These are phyloP conservation scores for Cerastis leucographa DNA, from an alignment of 2,888 invertebrate species.

Conservation along the genomic window DNA sequence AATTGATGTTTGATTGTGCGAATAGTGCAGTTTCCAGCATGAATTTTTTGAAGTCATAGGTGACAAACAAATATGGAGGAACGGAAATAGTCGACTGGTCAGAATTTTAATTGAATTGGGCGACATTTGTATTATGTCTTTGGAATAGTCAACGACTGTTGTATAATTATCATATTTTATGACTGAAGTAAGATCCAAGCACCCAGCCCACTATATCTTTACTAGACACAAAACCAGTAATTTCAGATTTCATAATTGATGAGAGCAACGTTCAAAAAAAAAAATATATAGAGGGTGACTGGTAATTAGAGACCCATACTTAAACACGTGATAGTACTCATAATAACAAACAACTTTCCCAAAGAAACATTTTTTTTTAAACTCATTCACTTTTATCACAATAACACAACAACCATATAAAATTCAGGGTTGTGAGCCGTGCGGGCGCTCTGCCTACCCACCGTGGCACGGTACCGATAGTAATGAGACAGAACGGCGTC, in stretches of 20 bases:
- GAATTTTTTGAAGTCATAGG: neutral
- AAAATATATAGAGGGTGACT: too few species aligned
- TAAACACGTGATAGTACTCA: too few species aligned
- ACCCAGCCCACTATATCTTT: neutral
- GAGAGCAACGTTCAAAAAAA: neutral
- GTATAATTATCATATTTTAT: neutral
- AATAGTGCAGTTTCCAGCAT: constrained; percentile 15
- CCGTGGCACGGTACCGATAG: too few species aligned
- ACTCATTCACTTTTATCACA: too few species aligned
- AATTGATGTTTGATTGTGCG: constrained; percentile 59
- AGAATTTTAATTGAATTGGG: neutral
- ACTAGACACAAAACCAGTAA: neutral
- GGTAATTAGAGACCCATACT: too few species aligned
- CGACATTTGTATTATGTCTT: neutral
- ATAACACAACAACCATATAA: too few species aligned
- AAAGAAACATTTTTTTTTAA: too few species aligned
- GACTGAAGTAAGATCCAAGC: neutral
- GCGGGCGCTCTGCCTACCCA: too few species aligned
- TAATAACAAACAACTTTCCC: too few species aligned
- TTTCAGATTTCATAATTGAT: neutral
- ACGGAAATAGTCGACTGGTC: neutral
- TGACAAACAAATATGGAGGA: neutral
- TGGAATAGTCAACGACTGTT: neutral
- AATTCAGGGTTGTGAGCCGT: too few species aligned
- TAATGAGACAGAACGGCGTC: too few species aligned